These are phyloP conservation scores for Hippoglossus hippoglossus DNA, from an alignment of 2,797 vertebrate species.

Conservation along the genomic window DNA sequence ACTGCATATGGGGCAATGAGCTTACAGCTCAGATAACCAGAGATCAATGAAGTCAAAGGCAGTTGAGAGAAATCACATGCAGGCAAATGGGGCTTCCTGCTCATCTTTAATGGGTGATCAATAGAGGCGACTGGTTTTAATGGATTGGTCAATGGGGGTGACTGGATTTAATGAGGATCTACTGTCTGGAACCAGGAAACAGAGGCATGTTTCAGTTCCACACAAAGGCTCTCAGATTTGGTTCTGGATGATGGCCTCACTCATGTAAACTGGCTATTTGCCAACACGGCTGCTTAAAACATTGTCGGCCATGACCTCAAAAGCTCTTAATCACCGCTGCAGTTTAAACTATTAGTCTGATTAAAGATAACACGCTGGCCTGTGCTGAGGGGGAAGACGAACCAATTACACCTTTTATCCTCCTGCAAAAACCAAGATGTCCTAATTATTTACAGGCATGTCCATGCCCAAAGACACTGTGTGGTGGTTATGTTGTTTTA, in stretches of 20 bases:
- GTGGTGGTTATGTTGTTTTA: slow-evolving; percentile 1
- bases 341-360: slow-evolving; percentile 31
- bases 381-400: slow-evolving; percentile 3
- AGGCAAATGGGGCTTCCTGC: slow-evolving; percentile 45
- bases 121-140: slow-evolving; percentile 72
- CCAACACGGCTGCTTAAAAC: slow-evolving; percentile 34
- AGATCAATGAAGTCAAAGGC: slow-evolving; percentile 63
- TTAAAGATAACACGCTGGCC: slow-evolving; percentile 32
- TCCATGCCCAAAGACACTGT: neutral
- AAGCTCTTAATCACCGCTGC: slow-evolving; percentile 42
- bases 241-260: slow-evolving; percentile 11
- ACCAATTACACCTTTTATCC: slow-evolving; percentile 15
- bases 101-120: slow-evolving; percentile 66
- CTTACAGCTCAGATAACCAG: slow-evolving; percentile 59
- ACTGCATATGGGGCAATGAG: slow-evolving; percentile 9
- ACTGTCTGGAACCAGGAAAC: slow-evolving; percentile 54
- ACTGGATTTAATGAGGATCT: slow-evolving; percentile 61
- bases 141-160: slow-evolving; percentile 50
- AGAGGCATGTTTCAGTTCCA: slow-evolving; percentile 44
- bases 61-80: slow-evolving; percentile 34
- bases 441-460: neutral
- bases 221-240: slow-evolving; percentile 36
- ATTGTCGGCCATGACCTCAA: slow-evolving; percentile 20
- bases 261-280: neutral
- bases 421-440: neutral